phyloP scores from a whole-genome alignment of 2,888 invertebrate genomes.

The Tinea semifulvella region DNA sequence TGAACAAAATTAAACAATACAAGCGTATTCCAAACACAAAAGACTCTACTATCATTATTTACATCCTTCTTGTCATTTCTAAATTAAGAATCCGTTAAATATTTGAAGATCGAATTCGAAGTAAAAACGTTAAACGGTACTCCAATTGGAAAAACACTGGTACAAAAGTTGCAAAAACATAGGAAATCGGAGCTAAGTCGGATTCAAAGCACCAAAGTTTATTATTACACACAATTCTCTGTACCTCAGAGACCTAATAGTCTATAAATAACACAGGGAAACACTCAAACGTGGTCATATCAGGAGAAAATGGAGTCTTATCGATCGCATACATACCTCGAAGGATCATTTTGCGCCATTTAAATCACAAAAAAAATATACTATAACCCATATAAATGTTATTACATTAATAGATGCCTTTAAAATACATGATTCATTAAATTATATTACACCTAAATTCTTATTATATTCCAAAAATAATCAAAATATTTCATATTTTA shows the following conservation, averaged over 20 bases:
- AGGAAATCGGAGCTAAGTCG: background rate
- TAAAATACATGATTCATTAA: background rate
- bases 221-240: background rate
- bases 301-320: conserved; percentile 25
- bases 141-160: conserved; percentile 15
- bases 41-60: background rate
- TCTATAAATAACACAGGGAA: background rate
- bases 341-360: conserved; percentile 44
- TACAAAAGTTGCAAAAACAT: background rate
- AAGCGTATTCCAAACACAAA: background rate
- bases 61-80: background rate
- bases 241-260: background rate
- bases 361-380: background rate
- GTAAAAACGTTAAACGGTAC: conserved; percentile 52
- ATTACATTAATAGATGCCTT: background rate
- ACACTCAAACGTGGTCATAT: background rate
- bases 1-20: background rate
- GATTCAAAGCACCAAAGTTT: background rate
- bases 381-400: background rate
- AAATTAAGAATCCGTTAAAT: conserved; percentile 40
- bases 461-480: conserved; percentile 32
- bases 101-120: conserved; percentile 63
- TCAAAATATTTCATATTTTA: conserved; percentile 40
- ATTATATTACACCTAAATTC: background rate
- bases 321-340: conserved; percentile 61